Evolutionary conservation across 2,113 vertebrate species (phyloP), one percentile per base, ranked within the genome.

Genomic region (Psittacara wagleri): DNA sequence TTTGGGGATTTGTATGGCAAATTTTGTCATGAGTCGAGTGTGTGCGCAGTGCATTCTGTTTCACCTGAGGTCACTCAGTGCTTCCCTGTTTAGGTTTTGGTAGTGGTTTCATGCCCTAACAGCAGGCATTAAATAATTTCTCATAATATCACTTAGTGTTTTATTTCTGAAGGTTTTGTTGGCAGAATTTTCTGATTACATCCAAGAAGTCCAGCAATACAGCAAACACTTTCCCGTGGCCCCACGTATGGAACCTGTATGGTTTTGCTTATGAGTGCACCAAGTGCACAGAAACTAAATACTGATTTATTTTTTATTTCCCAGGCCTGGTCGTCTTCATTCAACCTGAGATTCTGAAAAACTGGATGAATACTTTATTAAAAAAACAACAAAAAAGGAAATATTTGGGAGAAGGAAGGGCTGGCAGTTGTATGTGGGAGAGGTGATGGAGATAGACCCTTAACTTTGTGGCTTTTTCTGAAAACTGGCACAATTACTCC

Each of bases 211-310:
- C 44, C 68, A 73, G 6, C n/a, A 62, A 14, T 28, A n/a, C 9
- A 80, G 25, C 8, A 77, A 25, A 63, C 75, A 24, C 15, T 66
- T 51, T 5, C 10, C 11, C 3, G 4, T 29, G 4, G 3, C 4
- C 3, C 5, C 4, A 9, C 23, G 2, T 24, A 7, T 19, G 15
- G 10, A 43, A 9, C 12, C 16, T 15, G 7, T 23, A 8, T 39
- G 10, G 3, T 43, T 92, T 89, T 52, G 9, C 19, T 86, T 54
- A 51, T 0, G 1, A 59, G 25, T 46, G 15, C 6, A 13, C 14
- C 39, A 49, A 2, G 2, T 74, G 43, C 41, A 89, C 66, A 33
- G 41, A 66, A 57, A 44, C 18, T 31, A 48, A 86, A 23, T 46
- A 20, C 18, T 73, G 62, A 28, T 3, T 7, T 78, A 22, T 14